Percentiles rank a stretch among this genome's conserved stretches.
These are phyloP conservation scores for Liopterus haemorrhoidalis DNA, from an alignment of 2,888 invertebrate genomes.

Conservation along the genomic window DNA sequence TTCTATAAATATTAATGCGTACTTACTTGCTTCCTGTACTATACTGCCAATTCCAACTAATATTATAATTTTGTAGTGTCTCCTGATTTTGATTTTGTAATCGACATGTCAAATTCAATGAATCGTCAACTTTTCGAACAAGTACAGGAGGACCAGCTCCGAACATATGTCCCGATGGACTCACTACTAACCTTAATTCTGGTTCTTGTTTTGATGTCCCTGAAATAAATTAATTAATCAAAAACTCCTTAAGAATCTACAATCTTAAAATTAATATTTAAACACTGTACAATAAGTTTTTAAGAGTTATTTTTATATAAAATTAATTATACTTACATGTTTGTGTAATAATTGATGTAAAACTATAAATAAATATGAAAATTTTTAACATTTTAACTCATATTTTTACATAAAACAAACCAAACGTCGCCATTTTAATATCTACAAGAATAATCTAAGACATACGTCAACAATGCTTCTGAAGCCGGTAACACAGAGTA, in stretches of 20 bases:
- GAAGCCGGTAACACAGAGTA: too few relatives aligned
- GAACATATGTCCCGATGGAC: conserved; percentile 14
- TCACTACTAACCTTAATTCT: conserved; percentile 12
- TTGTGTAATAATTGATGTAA: conserved; percentile 20
- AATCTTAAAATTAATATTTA: not conserved
- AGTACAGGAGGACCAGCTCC: conserved; percentile 25
- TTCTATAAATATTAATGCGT: too few relatives aligned
- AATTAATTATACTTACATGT: conserved; percentile 22
- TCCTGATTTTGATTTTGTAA: conserved; percentile 30
- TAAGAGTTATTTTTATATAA: not conserved
- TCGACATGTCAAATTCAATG: conserved; percentile 37
- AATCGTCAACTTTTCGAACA: conserved; percentile 33
- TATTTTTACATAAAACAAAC: conserved; percentile 20
- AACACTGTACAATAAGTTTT: too few relatives aligned
- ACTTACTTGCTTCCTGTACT: conserved; percentile 19
- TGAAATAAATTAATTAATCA: conserved; percentile 13
- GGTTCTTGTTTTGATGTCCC: conserved; percentile 5
- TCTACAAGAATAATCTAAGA: too few relatives aligned
- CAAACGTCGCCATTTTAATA: too few relatives aligned
- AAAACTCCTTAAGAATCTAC: conserved; percentile 5
- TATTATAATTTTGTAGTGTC: conserved; percentile 20
- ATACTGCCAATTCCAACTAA: conserved; percentile 22
- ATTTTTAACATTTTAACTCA: conserved; percentile 24
- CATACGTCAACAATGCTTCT: too few relatives aligned
- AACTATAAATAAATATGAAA: conserved; percentile 26